Evolutionary conservation across 2,113 vertebrate genomes (phyloP).

Genomic region (Elanoides forficatus): DNA sequence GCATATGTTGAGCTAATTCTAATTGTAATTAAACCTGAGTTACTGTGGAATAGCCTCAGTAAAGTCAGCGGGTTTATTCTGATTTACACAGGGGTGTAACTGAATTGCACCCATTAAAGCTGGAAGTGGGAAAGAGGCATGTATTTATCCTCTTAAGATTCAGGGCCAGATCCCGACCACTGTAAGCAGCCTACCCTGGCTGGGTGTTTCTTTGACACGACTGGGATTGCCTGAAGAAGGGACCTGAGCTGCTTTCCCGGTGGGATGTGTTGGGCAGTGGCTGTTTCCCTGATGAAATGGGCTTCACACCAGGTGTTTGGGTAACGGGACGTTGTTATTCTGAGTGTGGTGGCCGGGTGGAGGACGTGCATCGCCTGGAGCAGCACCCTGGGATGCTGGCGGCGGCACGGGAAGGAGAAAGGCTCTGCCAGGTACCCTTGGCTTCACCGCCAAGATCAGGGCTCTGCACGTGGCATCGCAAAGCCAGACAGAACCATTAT

Average conservation of each 20-base stretch:
- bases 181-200: neutral
- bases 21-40: neutral
- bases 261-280: neutral
- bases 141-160: neutral
- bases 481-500: neutral
- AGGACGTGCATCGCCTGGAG: neutral
- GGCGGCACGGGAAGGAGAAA: neutral
- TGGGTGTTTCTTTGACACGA: neutral
- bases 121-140: neutral
- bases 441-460: neutral
- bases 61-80: neutral
- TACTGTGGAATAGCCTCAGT: neutral
- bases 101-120: neutral
- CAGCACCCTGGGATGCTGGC: neutral
- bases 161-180: neutral
- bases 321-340: neutral
- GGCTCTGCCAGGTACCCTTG: neutral
- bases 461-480: fast-evolving
- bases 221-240: neutral
- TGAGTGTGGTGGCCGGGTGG: fast-evolving
- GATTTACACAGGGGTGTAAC: neutral
- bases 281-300: neutral
- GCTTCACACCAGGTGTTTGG: fast-evolving
- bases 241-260: neutral
- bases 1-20: neutral